Percentiles rank a stretch among this genome's conserved stretches.
phyloP scores from a whole-genome alignment of 2,113 vertebrate genomes.

The Elephas maximus region DNA sequence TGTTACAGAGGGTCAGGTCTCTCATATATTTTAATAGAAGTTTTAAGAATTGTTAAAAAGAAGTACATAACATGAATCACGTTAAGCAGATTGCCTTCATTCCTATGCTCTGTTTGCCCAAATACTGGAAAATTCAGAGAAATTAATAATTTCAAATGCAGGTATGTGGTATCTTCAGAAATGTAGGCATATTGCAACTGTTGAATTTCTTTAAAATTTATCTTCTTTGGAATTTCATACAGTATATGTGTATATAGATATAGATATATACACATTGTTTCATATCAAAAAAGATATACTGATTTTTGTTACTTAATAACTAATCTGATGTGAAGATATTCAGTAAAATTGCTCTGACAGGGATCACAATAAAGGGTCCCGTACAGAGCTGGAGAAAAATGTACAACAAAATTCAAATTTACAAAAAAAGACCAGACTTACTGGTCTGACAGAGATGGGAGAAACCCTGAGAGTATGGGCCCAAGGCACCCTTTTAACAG shows the following conservation, averaged over 20 bases:
- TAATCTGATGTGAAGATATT: background rate
- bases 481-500: no score
- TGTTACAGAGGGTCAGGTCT: background rate
- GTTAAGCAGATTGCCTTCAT: background rate
- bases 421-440: no score
- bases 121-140: background rate
- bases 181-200: background rate
- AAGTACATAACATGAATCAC: background rate
- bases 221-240: background rate
- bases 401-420: no score
- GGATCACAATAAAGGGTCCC: no score
- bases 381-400: no score
- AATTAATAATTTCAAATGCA: background rate
- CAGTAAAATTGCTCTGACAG: background rate
- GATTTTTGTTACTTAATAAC: conserved; percentile 24
- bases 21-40: background rate
- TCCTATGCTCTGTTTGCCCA: background rate
- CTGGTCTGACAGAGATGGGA: no score
- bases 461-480: no score
- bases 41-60: conserved; percentile 15
- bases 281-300: background rate
- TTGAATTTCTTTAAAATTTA: conserved; percentile 25
- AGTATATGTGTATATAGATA: background rate
- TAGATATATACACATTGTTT: no score
- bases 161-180: background rate